Evolutionary conservation across 1,140 invertebrate genomes (phyloP).

Genomic region (Archivesica marissinica): DNA sequence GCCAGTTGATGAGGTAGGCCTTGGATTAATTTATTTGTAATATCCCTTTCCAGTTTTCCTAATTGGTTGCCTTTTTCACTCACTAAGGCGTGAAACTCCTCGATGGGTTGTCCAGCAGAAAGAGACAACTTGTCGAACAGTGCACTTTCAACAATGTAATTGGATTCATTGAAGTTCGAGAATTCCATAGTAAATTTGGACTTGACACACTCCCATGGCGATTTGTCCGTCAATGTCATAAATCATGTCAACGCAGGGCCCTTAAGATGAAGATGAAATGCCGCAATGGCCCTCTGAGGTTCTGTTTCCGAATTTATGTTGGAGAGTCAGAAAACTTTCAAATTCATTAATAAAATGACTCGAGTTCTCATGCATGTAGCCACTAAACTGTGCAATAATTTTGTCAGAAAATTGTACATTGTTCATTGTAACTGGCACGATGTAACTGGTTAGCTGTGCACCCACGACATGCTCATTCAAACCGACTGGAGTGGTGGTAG

Average conservation of each 20-base stretch:
- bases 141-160: conserved; percentile 18
- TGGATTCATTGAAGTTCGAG: conserved; percentile 11
- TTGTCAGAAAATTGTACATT: conserved; percentile 6
- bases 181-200: not conserved
- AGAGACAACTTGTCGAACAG: conserved; percentile 15
- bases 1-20: conserved; percentile 22
- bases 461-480: too few species aligned
- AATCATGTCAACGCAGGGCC: conserved; percentile 14
- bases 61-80: conserved; percentile 17
- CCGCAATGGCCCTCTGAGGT: not conserved
- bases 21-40: conserved; percentile 21
- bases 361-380: not conserved
- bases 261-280: conserved; percentile 5
- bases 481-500: too few species aligned
- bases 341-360: not conserved
- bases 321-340: not conserved
- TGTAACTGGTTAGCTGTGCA: too few species aligned
- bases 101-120: conserved; percentile 3
- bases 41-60: conserved; percentile 25
- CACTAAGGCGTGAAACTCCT: conserved; percentile 28
- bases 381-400: too few species aligned
- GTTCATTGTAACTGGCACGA: not conserved
- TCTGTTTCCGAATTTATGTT: not conserved
- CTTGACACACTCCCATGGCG: not conserved
- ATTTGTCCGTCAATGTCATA: conserved; percentile 5